These are phyloP conservation scores for Acleris sparsana DNA, from an alignment of 2,888 invertebrate genomes.

Conservation along the genomic window DNA sequence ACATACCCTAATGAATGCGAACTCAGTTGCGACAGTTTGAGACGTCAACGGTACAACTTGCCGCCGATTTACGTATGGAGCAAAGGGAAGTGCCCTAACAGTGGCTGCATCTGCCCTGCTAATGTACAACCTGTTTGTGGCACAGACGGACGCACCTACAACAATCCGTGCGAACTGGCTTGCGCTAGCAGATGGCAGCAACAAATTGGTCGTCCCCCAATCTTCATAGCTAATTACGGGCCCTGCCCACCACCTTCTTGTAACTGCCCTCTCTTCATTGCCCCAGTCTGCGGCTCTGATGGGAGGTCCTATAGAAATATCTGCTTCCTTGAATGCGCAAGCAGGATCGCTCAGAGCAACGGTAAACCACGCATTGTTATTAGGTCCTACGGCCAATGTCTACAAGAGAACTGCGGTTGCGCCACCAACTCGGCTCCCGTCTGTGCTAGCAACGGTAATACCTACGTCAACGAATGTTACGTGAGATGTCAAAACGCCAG, in stretches of 20 bases:
- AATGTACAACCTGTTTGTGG: conserved; percentile 13
- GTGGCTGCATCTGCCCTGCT: background rate
- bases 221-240: conserved; percentile 20
- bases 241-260: conserved; percentile 10
- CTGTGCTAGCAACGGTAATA: no score
- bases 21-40: conserved; percentile 18
- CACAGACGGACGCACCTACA: conserved; percentile 20
- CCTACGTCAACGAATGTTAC: no score
- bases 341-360: background rate
- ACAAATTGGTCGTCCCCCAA: conserved; percentile 13
- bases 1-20: conserved; percentile 15
- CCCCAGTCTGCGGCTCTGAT: conserved; percentile 22
- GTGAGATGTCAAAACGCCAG: no score
- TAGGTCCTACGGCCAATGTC: background rate
- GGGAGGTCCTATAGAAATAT: conserved; percentile 18
- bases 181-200: conserved; percentile 20
- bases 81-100: conserved; percentile 14
- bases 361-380: conserved; percentile 9
- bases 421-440: no score
- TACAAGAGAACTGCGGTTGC: no score
- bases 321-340: conserved; percentile 28
- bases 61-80: conserved; percentile 11
- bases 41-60: conserved; percentile 16
- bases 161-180: conserved; percentile 12
- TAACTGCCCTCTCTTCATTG: conserved; percentile 19